These are phyloP conservation scores for Ascidia mentula DNA, from an alignment of 23 tunicate genomes.

Conservation along the genomic window DNA sequence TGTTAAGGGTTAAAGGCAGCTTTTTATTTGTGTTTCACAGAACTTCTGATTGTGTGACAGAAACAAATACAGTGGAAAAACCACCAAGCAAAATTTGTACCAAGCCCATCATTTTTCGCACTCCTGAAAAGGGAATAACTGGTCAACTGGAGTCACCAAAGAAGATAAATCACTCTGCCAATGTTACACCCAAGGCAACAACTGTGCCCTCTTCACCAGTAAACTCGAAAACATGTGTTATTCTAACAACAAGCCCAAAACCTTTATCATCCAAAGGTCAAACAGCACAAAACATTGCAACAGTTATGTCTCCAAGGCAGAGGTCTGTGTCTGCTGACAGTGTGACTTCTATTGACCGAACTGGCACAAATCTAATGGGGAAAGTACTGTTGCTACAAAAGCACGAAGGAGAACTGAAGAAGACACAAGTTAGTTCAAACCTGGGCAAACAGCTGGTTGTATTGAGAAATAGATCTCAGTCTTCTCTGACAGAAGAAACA, in stretches of 20 bases:
- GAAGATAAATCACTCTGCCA: neutral
- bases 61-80: neutral
- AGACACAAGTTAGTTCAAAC: neutral
- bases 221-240: neutral
- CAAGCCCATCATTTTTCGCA: slow-evolving; percentile 1
- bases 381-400: neutral
- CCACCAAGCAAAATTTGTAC: neutral
- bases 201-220: neutral
- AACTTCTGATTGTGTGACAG: neutral
- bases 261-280: neutral
- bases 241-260: neutral
- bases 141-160: neutral
- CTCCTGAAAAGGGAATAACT: neutral
- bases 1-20: too few relatives aligned
- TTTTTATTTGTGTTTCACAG: too few relatives aligned
- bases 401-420: neutral
- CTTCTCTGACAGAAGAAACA: neutral
- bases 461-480: slow-evolving; percentile 12
- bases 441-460: slow-evolving; percentile 17
- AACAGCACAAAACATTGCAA: neutral
- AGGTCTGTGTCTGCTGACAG: slow-evolving; percentile 9
- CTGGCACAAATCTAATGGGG: neutral
- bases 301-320: neutral
- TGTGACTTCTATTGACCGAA: neutral
- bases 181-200: neutral